Evolutionary conservation across 2,113 vertebrate genomes (phyloP), one percentile per base, ranked within the genome.

Genomic region (Nesogale talazaci): DNA sequence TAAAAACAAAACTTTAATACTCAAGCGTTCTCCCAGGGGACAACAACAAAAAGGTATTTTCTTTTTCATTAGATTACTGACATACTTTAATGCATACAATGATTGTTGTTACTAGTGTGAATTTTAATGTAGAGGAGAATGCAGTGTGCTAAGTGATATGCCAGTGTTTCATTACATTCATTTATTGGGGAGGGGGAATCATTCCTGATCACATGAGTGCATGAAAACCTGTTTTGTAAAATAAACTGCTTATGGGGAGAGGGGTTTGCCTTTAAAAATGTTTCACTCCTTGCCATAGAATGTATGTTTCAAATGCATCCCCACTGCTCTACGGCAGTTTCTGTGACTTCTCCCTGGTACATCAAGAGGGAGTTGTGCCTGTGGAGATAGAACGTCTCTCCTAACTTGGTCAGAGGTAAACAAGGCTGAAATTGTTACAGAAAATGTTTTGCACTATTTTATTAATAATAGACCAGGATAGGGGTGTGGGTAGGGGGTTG

Each of bases 391-490:
- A 82, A 79, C 42, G 61, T 90, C 19, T 82, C 72, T 23, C 84
- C 90, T 96, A 80, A 93, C 88, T 83, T 88, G 88, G 52, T 42
- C 86, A 81, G 93, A 79, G 91, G 96, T 87, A 90, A 82, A 87
- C 75, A 10, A 79, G 93, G 61, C 94, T 96, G 94, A 89, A 94
- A 75, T 61, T 92, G 94, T 86, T 96, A 72, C 56, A 95, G 31
- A 95, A 88, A 94, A 95, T 97, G 93, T 96, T 97, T 98, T 98
- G 97, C 97, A 98, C 97, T 98, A 98, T 59, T 97, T 94, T 97
- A 90, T 93, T 96, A 94, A 97, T 89, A 96, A 96, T 79, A 97
- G 82, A 96, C 93, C 93, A 75, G 94, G 81, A 36, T 77, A 52
- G 89, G 87, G 82, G 69, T 90, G 4, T 85, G 63, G 19, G 38